Conservation (phyloP, 2,113 vertebrate genomes). For the Carettochelys insculpta region DNA sequence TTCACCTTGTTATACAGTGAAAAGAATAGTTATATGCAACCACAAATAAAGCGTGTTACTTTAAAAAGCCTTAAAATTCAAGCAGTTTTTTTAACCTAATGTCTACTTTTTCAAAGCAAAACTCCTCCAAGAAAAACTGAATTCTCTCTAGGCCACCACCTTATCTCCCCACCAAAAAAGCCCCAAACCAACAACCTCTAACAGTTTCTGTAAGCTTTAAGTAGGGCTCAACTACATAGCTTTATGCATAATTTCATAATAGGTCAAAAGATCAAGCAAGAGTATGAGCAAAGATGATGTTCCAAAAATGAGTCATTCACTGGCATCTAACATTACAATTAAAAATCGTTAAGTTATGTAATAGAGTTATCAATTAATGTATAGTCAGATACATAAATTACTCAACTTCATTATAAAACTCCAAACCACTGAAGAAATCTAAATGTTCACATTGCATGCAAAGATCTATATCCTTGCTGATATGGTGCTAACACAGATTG, state of each 20-base stretch:
- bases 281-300: not conserved
- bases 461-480: not conserved
- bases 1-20: not conserved
- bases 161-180: not conserved
- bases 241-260: not conserved
- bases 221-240: not conserved
- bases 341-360: not conserved
- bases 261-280: not conserved
- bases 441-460: fast-evolving
- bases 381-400: not conserved
- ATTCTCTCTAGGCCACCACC: not conserved
- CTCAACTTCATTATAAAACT: not conserved
- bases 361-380: not conserved
- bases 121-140: not conserved
- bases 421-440: fast-evolving
- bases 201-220: not conserved
- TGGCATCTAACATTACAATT: not conserved
- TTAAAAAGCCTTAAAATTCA: not conserved
- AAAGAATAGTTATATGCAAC: not conserved
- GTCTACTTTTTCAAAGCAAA: not conserved
- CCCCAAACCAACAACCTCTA: not conserved
- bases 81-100: not conserved
- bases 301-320: not conserved
- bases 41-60: not conserved
- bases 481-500: not conserved